phyloP scores from a whole-genome alignment of 2,113 vertebrate species.

The Sminthopsis crassicaudata region DNA sequence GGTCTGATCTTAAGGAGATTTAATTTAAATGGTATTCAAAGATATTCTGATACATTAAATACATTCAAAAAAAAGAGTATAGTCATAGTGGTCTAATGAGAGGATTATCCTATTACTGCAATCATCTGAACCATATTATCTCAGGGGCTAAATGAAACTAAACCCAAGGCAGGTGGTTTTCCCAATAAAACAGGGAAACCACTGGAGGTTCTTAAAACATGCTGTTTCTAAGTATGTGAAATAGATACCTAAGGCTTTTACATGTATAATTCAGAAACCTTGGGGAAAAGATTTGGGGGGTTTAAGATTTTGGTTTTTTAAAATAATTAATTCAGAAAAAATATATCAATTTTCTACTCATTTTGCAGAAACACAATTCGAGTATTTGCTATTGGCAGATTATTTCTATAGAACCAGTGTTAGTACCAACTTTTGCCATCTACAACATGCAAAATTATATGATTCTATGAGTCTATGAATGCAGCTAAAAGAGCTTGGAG shows the following conservation, averaged over 20 bases:
- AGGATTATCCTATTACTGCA: neutral
- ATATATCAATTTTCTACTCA: constrained; percentile 43
- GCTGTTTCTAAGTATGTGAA: neutral
- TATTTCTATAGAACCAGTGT: neutral
- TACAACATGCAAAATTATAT: neutral
- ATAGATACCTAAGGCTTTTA: neutral
- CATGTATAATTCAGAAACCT: constrained; percentile 56
- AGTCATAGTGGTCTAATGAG: neutral
- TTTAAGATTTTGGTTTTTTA: constrained; percentile 23
- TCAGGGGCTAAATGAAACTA: neutral
- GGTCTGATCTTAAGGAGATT: neutral
- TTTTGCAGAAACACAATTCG: constrained; percentile 32
- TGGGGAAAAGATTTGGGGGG: neutral
- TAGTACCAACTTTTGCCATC: neutral
- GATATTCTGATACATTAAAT: neutral
- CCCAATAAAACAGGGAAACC: neutral
- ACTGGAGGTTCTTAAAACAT: neutral
- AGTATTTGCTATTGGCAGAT: constrained; percentile 14
- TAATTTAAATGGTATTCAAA: neutral
- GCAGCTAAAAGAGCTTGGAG: neutral
- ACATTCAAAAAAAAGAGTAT: neutral
- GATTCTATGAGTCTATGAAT: neutral
- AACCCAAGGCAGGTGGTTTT: neutral
- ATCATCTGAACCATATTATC: neutral
- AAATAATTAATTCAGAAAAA: constrained; percentile 1